Percentiles rank a stretch among this genome's conserved stretches.
Evolutionary conservation across 2,113 vertebrate genomes (phyloP).

Genomic region (Bos indicus): DNA sequence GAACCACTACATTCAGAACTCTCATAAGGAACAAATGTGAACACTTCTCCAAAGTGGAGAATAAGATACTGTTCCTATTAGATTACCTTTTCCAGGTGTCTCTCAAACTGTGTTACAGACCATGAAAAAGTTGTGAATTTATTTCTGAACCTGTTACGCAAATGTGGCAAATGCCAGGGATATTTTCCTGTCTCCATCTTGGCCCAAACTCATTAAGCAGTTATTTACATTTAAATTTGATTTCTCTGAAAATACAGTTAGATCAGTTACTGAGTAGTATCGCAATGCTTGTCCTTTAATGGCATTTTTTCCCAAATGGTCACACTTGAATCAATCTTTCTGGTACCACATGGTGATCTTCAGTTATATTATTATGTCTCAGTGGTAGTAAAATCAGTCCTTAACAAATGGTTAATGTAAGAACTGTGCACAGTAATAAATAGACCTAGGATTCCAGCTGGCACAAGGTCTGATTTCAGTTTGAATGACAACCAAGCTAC

Average conservation of each 20-base stretch:
- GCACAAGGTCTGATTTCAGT: constrained; percentile 59
- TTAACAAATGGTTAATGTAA: constrained; percentile 61
- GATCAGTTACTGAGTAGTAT: constrained; percentile 24
- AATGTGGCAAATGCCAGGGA: not conserved
- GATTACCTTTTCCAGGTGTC: not conserved
- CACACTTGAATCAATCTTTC: constrained; percentile 7
- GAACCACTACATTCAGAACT: not conserved
- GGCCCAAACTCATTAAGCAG: not conserved
- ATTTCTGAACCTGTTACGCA: not conserved
- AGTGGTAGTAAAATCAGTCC: constrained; percentile 60
- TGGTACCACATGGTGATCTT: not conserved
- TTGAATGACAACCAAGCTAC: constrained; percentile 58
- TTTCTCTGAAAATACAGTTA: constrained; percentile 39
- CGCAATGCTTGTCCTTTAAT: constrained; percentile 51
- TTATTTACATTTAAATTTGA: not conserved
- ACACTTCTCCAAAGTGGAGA: not conserved
- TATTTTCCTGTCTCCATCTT: constrained; percentile 35
- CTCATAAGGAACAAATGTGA: not conserved
- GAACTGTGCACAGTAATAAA: constrained; percentile 60
- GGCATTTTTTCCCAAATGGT: constrained; percentile 49
- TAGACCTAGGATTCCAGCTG: constrained; percentile 59
- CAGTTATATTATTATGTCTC: constrained; percentile 26
- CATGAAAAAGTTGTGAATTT: not conserved
- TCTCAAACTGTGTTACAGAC: not conserved
- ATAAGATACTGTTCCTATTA: not conserved